Evolutionary conservation across 2,797 vertebrate species (phyloP).

Genomic region (Pipistrellus kuhlii): DNA sequence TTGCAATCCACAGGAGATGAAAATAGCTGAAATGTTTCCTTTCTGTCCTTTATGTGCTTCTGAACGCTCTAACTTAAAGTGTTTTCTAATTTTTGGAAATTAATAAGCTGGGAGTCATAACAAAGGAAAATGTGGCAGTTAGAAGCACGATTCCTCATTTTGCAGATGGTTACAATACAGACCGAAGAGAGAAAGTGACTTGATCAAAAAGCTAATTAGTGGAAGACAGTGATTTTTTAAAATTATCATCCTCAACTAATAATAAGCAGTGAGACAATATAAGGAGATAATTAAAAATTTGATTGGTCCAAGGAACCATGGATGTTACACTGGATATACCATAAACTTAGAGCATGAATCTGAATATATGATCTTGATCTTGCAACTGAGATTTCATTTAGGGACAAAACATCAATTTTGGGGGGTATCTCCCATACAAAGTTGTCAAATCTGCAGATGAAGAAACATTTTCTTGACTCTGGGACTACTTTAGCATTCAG

Average conservation of each 20-base stretch:
- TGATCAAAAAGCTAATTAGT: background rate
- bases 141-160: background rate
- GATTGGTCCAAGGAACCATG: background rate
- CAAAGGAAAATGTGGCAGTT: background rate
- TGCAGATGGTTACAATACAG: background rate
- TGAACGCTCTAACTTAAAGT: background rate
- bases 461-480: conserved; percentile 90
- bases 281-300: background rate
- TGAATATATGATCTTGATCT: background rate
- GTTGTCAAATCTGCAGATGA: conserved; percentile 87
- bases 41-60: background rate
- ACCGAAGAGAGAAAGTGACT: background rate
- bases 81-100: background rate
- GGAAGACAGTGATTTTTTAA: background rate
- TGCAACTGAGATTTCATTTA: conserved; percentile 74
- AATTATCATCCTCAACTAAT: background rate
- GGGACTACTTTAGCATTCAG: conserved; percentile 90
- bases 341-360: background rate
- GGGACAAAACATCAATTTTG: conserved; percentile 94
- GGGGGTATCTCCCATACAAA: conserved; percentile 94
- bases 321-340: background rate
- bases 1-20: background rate
- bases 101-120: background rate
- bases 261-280: background rate
- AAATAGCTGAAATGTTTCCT: background rate